Evolutionary conservation across 2,797 vertebrate species (phyloP).

Genomic region (Pogoniulus pusillus): DNA sequence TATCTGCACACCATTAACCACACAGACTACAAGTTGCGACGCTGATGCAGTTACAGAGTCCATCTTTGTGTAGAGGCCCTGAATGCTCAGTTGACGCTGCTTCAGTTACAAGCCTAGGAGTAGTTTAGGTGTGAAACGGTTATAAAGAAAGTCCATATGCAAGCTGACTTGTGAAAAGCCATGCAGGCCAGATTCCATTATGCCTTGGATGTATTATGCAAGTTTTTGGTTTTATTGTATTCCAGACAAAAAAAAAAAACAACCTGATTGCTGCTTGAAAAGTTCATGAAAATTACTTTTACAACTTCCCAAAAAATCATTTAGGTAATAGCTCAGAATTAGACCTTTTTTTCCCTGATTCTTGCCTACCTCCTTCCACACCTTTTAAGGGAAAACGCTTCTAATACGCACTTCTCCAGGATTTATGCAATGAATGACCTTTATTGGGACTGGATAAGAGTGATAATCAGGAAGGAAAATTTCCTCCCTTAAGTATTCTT

Average conservation of each 20-base stretch:
- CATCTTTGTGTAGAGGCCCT: not conserved
- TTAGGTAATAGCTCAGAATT: not conserved
- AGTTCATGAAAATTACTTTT: not conserved
- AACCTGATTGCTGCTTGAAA: not conserved
- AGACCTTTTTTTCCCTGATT: not conserved
- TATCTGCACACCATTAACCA: not conserved
- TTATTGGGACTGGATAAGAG: not conserved
- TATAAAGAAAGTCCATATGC: not conserved
- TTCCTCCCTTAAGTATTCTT: conserved; percentile 10
- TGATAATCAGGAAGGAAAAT: not conserved
- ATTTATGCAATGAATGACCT: conserved; percentile 28
- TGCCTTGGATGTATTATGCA: not conserved
- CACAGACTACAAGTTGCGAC: not conserved
- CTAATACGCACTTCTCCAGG: not conserved
- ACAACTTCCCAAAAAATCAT: not conserved
- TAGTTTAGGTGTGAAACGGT: not conserved
- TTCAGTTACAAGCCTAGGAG: not conserved
- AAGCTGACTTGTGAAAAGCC: not conserved
- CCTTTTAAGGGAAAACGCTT: not conserved
- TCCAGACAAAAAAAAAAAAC: not conserved
- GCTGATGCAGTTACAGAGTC: not conserved
- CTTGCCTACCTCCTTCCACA: not conserved
- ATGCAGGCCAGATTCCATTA: not conserved
- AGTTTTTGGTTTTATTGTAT: not conserved
- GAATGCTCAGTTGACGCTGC: not conserved